Evolutionary conservation across 1,140 invertebrate genomes (phyloP), one percentile per base, ranked within the genome.

Genomic region (Acromyrmex charruanus): DNA sequence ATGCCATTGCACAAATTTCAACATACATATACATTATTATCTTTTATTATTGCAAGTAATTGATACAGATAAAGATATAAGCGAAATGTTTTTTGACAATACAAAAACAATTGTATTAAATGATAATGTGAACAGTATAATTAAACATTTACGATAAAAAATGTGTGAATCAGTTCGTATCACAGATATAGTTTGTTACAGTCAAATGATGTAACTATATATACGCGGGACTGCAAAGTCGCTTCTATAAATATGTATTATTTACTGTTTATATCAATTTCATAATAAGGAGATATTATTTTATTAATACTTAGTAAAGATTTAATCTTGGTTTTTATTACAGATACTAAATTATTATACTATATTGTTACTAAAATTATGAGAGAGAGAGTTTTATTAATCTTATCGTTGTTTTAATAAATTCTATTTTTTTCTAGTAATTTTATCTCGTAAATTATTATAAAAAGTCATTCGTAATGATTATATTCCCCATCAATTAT

Each of bases 381-480:
- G 2, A 14, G 21, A 10, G 39, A 68, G 0, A 1, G n/a, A 39
- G 18, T 74, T 58, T 58, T 53, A 44, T 44, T 35, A 12, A 61
- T 77, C 9, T 51, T 72, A 31, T 58, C 1, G 1, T 25, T 21
- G 39, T 69, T 44, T 9, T 14, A 55, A 55, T 82, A 72, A 39
- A 44, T 18, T 39, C 31, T 55, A 18, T 25, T 39, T 59, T 21
- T 2, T 31, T 58, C 44, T 28, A 71, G 6, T 4, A 16, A 68
- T 31, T 39, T 55, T 14, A 66, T 7, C 10, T 35, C 18, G 21
- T 28, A 51, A 72, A 21, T 44, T 1, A n/a, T 18, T 55, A n/a
- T 58, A 14, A 61, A 6, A 72, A 49, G 39, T 68, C 6, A 81
- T 81, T 66, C 3, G 51, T 21, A 21, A 71, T 25, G 25, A 72